Evolutionary conservation across 2,113 vertebrate species (phyloP).

Genomic region (Epinephelus cyanopodus): DNA sequence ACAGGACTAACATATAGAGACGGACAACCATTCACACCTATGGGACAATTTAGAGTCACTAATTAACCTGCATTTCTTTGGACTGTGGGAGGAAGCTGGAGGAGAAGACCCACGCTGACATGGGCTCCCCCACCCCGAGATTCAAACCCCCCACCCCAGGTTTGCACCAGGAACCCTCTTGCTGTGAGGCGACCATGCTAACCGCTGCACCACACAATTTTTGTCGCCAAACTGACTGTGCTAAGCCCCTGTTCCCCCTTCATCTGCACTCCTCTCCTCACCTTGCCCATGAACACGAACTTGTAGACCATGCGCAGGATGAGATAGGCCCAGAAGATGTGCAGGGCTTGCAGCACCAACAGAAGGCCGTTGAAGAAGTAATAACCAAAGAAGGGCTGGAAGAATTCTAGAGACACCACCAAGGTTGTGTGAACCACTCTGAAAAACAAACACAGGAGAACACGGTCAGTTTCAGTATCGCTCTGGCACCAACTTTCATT

Average conservation of each 20-base stretch:
- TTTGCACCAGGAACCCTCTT: too few species aligned
- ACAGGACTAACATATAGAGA: too few species aligned
- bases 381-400: slow-evolving; percentile 90
- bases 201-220: too few species aligned
- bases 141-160: too few species aligned
- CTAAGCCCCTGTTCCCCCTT: background rate
- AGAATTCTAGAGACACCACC: slow-evolving; percentile 84
- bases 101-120: too few species aligned
- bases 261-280: slow-evolving; percentile 59
- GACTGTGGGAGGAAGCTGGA: too few species aligned
- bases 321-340: slow-evolving; percentile 93
- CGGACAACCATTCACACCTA: too few species aligned
- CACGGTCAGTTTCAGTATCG: background rate
- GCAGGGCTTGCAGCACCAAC: slow-evolving; percentile 88
- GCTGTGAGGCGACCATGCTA: too few species aligned
- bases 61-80: too few species aligned
- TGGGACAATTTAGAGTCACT: too few species aligned
- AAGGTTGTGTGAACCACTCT: slow-evolving; percentile 88
- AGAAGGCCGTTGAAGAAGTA: slow-evolving; percentile 92
- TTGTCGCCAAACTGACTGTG: background rate
- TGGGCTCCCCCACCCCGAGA: too few species aligned
- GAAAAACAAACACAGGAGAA: slow-evolving; percentile 47
- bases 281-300: slow-evolving; percentile 89
- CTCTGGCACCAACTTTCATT: background rate
- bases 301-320: slow-evolving; percentile 92